A percentile compares a stretch with the other conserved stretches of the same genome.
Evolutionary conservation across 2,888 invertebrate genomes (phyloP).

Genomic region (Urechis unicinctus): DNA sequence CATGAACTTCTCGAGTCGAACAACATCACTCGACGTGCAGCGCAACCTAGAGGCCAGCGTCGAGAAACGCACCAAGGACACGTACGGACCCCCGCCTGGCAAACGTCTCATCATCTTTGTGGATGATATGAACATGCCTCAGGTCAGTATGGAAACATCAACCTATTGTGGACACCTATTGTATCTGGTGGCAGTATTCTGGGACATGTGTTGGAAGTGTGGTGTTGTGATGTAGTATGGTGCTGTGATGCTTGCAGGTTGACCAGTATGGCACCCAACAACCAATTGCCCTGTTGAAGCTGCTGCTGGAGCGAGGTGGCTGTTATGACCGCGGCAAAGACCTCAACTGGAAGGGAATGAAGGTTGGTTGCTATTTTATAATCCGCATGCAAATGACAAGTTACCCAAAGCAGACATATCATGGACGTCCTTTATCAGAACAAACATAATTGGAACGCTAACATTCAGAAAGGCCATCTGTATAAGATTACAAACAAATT

Average conservation of each 20-base stretch:
- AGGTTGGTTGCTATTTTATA: no score
- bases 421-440: no score
- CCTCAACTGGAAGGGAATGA: constrained; percentile 80
- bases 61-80: constrained; percentile 83
- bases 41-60: constrained; percentile 78
- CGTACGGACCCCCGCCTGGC: constrained; percentile 82
- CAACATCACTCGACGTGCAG: constrained; percentile 85
- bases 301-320: constrained; percentile 81
- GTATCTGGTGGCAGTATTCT: no score
- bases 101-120: constrained; percentile 84
- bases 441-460: no score
- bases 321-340: constrained; percentile 85
- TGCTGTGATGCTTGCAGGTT: constrained; percentile 49
- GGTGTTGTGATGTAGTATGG: no score
- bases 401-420: no score
- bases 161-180: not conserved
- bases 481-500: no score
- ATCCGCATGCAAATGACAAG: no score
- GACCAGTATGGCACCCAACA: constrained; percentile 89
- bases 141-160: constrained; percentile 56
- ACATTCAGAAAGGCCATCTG: no score
- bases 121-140: constrained; percentile 93
- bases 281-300: constrained; percentile 83
- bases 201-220: no score
- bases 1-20: constrained; percentile 86